Evolutionary conservation across 2,888 invertebrate species (phyloP), one percentile per base, ranked within the genome.

Genomic region (Vesta saturnalis): DNA sequence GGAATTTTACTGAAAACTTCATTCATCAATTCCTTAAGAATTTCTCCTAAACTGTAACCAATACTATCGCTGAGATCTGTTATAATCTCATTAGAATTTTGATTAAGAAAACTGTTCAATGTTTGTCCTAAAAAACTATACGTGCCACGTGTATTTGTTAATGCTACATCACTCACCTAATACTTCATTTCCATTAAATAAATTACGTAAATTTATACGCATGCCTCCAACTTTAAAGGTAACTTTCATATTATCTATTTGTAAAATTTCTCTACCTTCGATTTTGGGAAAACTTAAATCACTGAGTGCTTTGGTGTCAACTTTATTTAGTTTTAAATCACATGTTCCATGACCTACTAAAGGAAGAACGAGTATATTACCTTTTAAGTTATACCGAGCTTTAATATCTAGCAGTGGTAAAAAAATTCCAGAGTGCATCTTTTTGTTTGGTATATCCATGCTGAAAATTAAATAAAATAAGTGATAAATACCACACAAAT

Each of bases 181-280:
- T 69, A 89, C 84, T 78, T 87, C 86, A 75, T 90, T 89, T 55
- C 89, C 89, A 77, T 89, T 89, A 78, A 90, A 89, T 8, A 89
- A 83, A 80, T 89, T 89, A 58, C 85, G 85, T 16, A 89, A 80
- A 70, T 87, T 85, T 18, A 88, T 85, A 14, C 86, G 84, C 83
- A 89, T 86, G 1, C 82, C 82, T 10, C 86, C 84, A 62, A 89
- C 85, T 54, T 82, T 83, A 74, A 89, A 89, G 39, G 85, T 85
- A 0, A 89, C 87, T 71, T 85, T 84, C 87, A 89, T 89, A 39
- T 85, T 82, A 55, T 86, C 86, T 39, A 89, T 85, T 76, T 77
- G 82, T 81, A 83, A 77, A 1, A 85, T 79, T 76, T 86, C 84
- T 63, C 82, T 78, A 23, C 83, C 85, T 56, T 82, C 78, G 15